Percentiles rank a stretch among this genome's conserved stretches.
These are phyloP conservation scores for Drosophila nigrodunni DNA, from an alignment of 1,140 invertebrate genomes.

Conservation along the genomic window DNA sequence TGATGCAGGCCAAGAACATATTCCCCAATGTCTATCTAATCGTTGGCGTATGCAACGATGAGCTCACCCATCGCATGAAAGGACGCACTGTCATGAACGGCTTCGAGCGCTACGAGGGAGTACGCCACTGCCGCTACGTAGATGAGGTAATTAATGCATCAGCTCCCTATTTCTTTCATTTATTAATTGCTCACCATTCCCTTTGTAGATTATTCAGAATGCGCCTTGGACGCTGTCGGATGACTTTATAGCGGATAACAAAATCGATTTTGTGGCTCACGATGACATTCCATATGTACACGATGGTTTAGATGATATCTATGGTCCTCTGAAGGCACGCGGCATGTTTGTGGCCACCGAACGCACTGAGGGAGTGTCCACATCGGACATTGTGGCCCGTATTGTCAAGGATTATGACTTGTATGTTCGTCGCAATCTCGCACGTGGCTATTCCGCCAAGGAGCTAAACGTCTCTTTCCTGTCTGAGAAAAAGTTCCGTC, in stretches of 20 bases:
- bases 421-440: slow-evolving; percentile 98
- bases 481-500: slow-evolving; percentile 96
- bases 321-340: slow-evolving; percentile 94
- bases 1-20: slow-evolving; percentile 99
- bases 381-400: slow-evolving; percentile 98
- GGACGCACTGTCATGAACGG: slow-evolving; percentile 99
- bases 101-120: slow-evolving; percentile 96
- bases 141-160: slow-evolving; percentile 90
- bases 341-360: slow-evolving; percentile 99
- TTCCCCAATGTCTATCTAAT: slow-evolving; percentile 99
- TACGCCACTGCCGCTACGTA: slow-evolving; percentile 99
- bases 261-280: slow-evolving; percentile 99
- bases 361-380: slow-evolving; percentile 98
- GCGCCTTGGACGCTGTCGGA: slow-evolving; percentile 98
- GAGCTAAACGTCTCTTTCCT: slow-evolving; percentile 99
- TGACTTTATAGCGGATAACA: slow-evolving; percentile 95
- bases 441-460: slow-evolving; percentile 98
- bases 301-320: slow-evolving; percentile 95
- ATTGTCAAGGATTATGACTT: slow-evolving; percentile 99
- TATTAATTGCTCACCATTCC: neutral
- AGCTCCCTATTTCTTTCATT: too few relatives aligned
- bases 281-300: slow-evolving; percentile 98
- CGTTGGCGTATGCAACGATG: slow-evolving; percentile 98
- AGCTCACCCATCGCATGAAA: slow-evolving; percentile 95
- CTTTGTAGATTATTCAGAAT: slow-evolving; percentile 90